Conservation (phyloP, 2,113 vertebrate species). For the Isichthys henryi region DNA sequence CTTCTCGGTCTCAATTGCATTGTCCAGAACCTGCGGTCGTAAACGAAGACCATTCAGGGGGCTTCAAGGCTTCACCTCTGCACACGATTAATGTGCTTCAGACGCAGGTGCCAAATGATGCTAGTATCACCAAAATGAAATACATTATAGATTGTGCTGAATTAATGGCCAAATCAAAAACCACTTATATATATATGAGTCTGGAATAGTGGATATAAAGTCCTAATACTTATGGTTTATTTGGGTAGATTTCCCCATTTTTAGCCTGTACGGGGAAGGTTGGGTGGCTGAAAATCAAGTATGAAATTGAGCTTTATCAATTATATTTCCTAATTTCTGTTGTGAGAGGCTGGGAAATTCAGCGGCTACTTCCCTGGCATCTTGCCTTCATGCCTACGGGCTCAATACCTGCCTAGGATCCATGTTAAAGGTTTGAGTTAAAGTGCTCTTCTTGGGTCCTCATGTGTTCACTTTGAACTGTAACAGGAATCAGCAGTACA, state of each 20-base stretch:
- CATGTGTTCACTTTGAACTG: not conserved
- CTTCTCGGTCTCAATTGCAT: slow-evolving; percentile 92
- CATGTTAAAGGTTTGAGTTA: not conserved
- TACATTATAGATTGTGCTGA: not conserved
- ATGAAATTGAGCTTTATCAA: no score
- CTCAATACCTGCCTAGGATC: not conserved
- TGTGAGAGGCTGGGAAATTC: not conserved
- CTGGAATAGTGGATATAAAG: no score
- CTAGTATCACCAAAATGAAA: not conserved
- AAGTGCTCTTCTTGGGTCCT: not conserved
- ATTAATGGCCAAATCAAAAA: not conserved
- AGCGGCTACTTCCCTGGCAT: not conserved
- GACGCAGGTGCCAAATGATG: not conserved
- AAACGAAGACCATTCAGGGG: not conserved
- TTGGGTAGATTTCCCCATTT: no score
- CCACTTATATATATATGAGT: no score
- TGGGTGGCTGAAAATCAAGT: no score
- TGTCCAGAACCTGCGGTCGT: slow-evolving; percentile 76
- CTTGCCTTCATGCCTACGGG: not conserved
- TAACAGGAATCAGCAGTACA: not conserved
- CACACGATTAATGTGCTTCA: not conserved
- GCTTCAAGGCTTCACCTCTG: not conserved
- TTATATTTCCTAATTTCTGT: no score
- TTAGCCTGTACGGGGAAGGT: no score
- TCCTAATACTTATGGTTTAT: no score